Base-by-base conservation (phyloP, 2,888 invertebrate species). In the Heliconius charithonia region DNA sequence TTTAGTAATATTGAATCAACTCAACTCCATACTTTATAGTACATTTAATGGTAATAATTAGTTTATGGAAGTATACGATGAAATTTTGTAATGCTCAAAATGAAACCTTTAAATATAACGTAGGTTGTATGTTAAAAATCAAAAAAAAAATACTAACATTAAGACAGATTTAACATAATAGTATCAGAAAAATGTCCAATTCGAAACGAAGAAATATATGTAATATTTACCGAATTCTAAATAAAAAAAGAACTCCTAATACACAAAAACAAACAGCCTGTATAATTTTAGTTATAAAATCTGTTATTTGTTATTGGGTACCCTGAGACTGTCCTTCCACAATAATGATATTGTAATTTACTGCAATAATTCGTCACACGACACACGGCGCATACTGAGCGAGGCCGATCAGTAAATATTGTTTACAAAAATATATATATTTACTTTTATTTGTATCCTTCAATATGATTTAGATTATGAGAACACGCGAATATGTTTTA, bases 311-410 rank as follows among this genome's bases (percentile, higher is more conserved):
- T 84, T 82, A 82, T 83, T 82, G 81, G 71, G 75, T 84, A 85
- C 84, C 82, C 81, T 84, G 83, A 83, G 83, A 84, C 84, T 84
- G 84, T 84, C 84, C 81, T 83, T 81, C 81, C 79, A 82, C 79
- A 80, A 83, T 86, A 88, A 86, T 86, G 83, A 86, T 85, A 84
- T 85, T 85, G 86, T 89, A 86, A 88, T 88, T 84, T 84, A 86
- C 83, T 82, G 82, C 84, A 83, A 83, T 84, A 81, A 82, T 82
- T 80, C 81, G 81, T 83, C 81, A 81, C 37, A 76, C 45, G 70
- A 75, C 75, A 76, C 78, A 72, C 79, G 72, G 77, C 62, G 76
- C 79, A 78, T 76, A 75, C 72, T 59, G 75, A 75, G 66, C 76
- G 66, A 51, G 32, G 56, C 51, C 79, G 74, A 69, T 81, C 78